phyloP scores from a whole-genome alignment of 2,888 invertebrate genomes.

The Meghimatium bilineatum region DNA sequence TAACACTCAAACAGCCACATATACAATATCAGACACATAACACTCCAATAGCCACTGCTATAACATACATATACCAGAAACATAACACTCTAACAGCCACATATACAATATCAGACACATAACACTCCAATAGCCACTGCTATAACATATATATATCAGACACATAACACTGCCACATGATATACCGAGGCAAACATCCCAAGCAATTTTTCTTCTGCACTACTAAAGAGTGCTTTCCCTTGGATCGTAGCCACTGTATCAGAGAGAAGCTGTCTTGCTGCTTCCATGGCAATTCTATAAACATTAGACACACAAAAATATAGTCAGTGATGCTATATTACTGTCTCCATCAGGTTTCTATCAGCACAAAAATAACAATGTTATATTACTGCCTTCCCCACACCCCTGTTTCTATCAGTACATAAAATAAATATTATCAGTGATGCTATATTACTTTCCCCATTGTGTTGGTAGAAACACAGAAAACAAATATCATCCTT shows the following conservation, averaged over 20 bases:
- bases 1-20: no score
- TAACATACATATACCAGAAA: neutral
- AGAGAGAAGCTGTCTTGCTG: conserved; percentile 95
- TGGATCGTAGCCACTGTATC: conserved; percentile 91
- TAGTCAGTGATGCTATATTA: neutral
- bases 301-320: neutral
- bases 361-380: no score
- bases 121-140: neutral
- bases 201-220: conserved; percentile 91
- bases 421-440: no score
- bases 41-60: neutral
- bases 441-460: no score
- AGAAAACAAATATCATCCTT: no score
- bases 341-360: no score
- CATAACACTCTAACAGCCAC: no score
- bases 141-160: neutral
- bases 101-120: neutral
- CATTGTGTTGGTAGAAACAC: no score
- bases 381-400: no score
- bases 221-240: conserved; percentile 91
- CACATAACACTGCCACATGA: no score
- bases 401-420: no score
- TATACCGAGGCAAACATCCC: conserved; percentile 86
- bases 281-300: conserved; percentile 88
- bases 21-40: no score